A percentile compares a stretch with the other conserved stretches of the same genome.
Evolutionary conservation across 1,140 invertebrate species (phyloP).

Genomic region (Lucilia sericata): DNA sequence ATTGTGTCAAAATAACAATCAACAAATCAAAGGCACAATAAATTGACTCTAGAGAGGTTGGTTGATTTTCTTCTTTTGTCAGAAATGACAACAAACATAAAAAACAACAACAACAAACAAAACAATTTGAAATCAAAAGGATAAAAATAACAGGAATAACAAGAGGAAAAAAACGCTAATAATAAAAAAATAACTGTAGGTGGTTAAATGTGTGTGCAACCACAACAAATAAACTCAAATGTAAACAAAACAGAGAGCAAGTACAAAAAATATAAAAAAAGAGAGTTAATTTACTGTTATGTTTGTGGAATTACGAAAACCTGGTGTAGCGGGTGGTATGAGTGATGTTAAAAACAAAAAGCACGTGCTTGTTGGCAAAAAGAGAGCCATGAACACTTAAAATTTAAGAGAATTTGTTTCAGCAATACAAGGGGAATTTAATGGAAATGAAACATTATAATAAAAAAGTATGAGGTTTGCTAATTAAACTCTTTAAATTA

Average conservation of each 20-base stretch:
- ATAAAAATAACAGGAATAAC: not conserved
- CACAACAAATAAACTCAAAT: not conserved
- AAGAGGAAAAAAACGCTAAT: not conserved
- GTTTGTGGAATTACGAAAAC: not conserved
- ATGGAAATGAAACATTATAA: not conserved
- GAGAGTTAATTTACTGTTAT: slow-evolving; percentile 1
- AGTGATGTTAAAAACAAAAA: not conserved
- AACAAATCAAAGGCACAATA: slow-evolving; percentile 20
- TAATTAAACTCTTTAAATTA: too few relatives aligned
- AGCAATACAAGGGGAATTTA: not conserved
- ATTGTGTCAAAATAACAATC: slow-evolving; percentile 19
- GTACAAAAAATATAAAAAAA: not conserved
- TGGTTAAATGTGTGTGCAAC: not conserved
- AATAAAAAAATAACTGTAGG: too few relatives aligned
- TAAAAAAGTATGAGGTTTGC: not conserved
- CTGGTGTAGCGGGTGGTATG: not conserved
- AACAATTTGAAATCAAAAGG: not conserved
- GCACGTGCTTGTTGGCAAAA: not conserved
- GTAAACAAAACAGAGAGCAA: not conserved
- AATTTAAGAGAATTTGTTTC: not conserved
- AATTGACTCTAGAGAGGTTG: slow-evolving; percentile 1
- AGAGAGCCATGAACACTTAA: not conserved
- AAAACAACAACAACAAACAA: not conserved
- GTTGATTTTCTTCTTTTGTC: not conserved
- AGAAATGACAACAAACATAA: not conserved